Evolutionary conservation across 1,140 invertebrate genomes (phyloP).

Genomic region (Cotesia glomerata): DNA sequence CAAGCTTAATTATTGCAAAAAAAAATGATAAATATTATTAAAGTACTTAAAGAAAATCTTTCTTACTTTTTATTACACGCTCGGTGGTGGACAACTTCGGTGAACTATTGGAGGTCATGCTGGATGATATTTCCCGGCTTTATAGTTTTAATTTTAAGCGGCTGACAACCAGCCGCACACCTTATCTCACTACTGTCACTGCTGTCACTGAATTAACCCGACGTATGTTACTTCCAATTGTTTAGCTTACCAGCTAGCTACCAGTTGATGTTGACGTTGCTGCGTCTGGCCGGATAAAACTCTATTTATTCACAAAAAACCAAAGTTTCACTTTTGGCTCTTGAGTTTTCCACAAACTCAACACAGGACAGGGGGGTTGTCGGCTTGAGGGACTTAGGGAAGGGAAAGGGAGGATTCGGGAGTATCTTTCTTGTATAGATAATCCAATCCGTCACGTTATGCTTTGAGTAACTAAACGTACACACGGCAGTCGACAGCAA

Average conservation of each 20-base stretch:
- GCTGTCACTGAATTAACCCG: constrained; percentile 10
- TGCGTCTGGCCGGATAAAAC: no score
- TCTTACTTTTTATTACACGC: constrained; percentile 77
- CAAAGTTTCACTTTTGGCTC: no score
- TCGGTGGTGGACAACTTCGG: constrained; percentile 76
- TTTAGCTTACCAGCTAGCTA: no score
- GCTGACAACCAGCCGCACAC: constrained; percentile 23
- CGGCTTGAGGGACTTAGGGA: background rate
- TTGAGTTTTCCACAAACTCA: no score
- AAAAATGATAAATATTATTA: no score
- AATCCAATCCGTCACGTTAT: constrained; percentile 31
- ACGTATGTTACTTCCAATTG: background rate
- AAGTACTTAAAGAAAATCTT: no score
- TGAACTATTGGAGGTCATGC: constrained; percentile 68
- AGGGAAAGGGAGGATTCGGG: constrained; percentile 19
- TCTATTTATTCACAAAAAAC: no score
- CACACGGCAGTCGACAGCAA: background rate
- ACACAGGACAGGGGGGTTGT: background rate
- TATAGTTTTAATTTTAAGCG: constrained; percentile 14
- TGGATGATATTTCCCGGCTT: constrained; percentile 48
- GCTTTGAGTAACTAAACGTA: constrained; percentile 28
- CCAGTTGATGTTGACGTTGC: no score
- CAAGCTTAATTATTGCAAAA: no score
- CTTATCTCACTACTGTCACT: constrained; percentile 20
- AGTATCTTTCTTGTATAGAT: constrained; percentile 29